Evolutionary conservation across 2,113 vertebrate species (phyloP), one percentile per base, ranked within the genome.

Genomic region (Pteruthius melanotis): DNA sequence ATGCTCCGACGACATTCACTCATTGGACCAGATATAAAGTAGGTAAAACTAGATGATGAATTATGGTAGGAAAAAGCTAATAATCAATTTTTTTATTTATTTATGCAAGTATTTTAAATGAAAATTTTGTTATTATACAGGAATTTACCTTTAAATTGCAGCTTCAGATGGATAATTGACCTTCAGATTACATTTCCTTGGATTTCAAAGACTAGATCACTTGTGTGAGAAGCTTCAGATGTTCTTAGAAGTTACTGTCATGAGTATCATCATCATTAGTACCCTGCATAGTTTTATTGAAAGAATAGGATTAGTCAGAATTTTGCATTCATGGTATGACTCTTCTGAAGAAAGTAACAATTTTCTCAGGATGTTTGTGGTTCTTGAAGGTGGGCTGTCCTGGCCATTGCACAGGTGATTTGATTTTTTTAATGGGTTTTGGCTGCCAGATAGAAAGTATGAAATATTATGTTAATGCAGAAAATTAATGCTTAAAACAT

Each of bases 1-100:
- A 98, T 99, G 98, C 97, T 99, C 12, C 98, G 99, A 61, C 98
- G 98, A 63, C 99, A 99, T 98, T 99, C 99, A 2, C 99, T 99
- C 22, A 98, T 99, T 47, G 99, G 98, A 91, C 98, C 99, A 20
- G 99, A 99, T 77, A 98, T 99, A 97, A 99, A 98, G 99, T 99
- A 98, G 97, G 97, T 97, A 92, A 77, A 94, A 21, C 14, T 37
- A 68, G 21, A 21, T 77, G 24, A 26, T 44, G 5, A 42, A 28
- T 39, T 84, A 15, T 20, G 6, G 14, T 78, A 50, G 20, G 28
- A 92, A 52, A 57, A 85, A 53, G 10, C 27, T 72, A 37, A 40
- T 52, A 42, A 59, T 71, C 6, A 81, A 47, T 35, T 59, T 72
- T 11, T 23, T 3, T n/a, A n/a, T 4, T 76, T 60, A 60, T 53